Base-by-base conservation (phyloP, 2,888 invertebrate genomes). In the Abrostola triplasia region DNA sequence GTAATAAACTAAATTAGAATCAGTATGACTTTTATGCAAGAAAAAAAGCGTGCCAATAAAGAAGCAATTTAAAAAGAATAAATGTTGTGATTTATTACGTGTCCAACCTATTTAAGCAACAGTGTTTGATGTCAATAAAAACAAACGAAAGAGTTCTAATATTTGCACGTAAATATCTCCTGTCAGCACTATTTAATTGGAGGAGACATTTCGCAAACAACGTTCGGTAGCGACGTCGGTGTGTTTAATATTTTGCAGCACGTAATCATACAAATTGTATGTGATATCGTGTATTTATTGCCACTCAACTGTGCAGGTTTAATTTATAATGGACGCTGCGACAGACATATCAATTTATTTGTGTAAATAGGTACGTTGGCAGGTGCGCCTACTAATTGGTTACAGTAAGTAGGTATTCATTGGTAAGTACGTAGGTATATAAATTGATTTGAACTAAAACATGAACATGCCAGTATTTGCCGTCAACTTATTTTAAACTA, bases 151-250 rank as follows among this genome's bases (percentile, higher is more conserved):
- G 35, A 57, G 24, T 47, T 48, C n/a, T 11, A 44, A 50, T 47
- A 24, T n/a, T 36, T 41, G 51, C 61, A 67, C 36, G 36, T 47
- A 40, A 47, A 56, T 48, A 36, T 67, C 50, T 24, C 24, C 24
- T 24, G 36, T 70, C 73, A 79, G 70, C 63, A 59, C 66, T 69
- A 70, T 68, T 41, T 69, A 71, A 79, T 71, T 69, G 67, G 59
- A 66, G 36, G 9, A 7, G 0, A 65, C 67, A 79, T 76, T 79
- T 79, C 76, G 55, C 36, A 5, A n/a, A 65, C 59, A 49, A 5
- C 36, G 51, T 60, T 65, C 52, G 58, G 38, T 35, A 42, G 6
- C 10, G 7, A 38, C 51, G 49, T 62, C 52, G 13, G 47, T 67
- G 47, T 67, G 64, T 68, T 78, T 60, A 57, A 55, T 13, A 13